A percentile compares a stretch with the other conserved stretches of the same genome.
phyloP scores from a whole-genome alignment of 2,797 vertebrate species.

The Kryptolebias ocellatus region DNA sequence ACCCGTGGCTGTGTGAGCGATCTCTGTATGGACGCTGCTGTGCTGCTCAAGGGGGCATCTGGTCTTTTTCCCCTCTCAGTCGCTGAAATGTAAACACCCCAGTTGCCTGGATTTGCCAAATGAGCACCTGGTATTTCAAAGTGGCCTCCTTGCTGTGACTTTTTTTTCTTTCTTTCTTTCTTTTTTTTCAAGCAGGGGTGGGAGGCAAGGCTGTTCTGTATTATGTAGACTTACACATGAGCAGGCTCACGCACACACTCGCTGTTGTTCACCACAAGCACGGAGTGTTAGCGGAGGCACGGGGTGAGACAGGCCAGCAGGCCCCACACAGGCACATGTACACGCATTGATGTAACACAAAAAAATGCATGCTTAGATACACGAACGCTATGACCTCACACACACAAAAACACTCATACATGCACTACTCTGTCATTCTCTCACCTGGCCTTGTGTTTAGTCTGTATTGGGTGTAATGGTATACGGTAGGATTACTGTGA shows the following conservation, averaged over 20 bases:
- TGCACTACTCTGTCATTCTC: slow-evolving; percentile 65
- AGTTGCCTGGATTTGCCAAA: slow-evolving; percentile 81
- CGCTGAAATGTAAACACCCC: slow-evolving; percentile 82
- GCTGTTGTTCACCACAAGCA: slow-evolving; percentile 46
- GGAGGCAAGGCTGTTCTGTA: slow-evolving; percentile 71
- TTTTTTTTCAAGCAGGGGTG: slow-evolving; percentile 33
- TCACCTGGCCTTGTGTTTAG: slow-evolving; percentile 81
- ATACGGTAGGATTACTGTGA: slow-evolving; percentile 71
- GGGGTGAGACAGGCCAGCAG: slow-evolving; percentile 53
- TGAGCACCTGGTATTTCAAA: slow-evolving; percentile 83
- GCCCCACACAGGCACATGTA: slow-evolving; percentile 54
- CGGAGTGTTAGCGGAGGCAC: slow-evolving; percentile 42
- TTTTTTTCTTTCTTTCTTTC: slow-evolving; percentile 45
- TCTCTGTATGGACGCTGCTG: slow-evolving; percentile 70
- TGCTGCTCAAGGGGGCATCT: slow-evolving; percentile 76
- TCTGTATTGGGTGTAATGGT: slow-evolving; percentile 77
- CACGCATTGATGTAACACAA: slow-evolving; percentile 35
- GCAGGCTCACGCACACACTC: slow-evolving; percentile 51
- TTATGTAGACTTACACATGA: slow-evolving; percentile 66
- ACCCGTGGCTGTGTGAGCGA: slow-evolving; percentile 75
- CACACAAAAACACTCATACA: slow-evolving; percentile 21
- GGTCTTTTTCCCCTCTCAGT: slow-evolving; percentile 80
- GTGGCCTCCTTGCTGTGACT: slow-evolving; percentile 75
- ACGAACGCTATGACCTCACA: slow-evolving; percentile 27
- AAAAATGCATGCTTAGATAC: slow-evolving; percentile 20